Percentiles rank a stretch among this genome's conserved stretches.
These are phyloP conservation scores for Gadopsis bispinosus DNA, from an alignment of 2,797 vertebrate species.

Conservation along the genomic window DNA sequence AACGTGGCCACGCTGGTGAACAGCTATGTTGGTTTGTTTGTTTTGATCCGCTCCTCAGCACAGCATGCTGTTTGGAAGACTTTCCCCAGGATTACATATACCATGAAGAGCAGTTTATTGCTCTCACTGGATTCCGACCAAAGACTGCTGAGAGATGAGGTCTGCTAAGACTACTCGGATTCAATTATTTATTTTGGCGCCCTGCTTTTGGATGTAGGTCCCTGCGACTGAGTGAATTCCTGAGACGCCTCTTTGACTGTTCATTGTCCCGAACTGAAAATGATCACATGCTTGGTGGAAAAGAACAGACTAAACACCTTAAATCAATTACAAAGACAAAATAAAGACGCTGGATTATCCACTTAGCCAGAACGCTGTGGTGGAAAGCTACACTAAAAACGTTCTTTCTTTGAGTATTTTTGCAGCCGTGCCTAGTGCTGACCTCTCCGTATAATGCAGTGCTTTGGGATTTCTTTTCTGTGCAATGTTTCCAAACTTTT, in stretches of 20 bases:
- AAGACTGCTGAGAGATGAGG: constrained; percentile 63
- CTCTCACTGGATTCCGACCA: constrained; percentile 72
- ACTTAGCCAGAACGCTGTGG: constrained; percentile 21
- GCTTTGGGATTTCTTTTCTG: constrained; percentile 14
- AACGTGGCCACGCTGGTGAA: constrained; percentile 67
- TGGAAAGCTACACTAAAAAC: constrained; percentile 9
- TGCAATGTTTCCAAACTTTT: constrained; percentile 62
- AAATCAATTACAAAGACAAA: constrained; percentile 43
- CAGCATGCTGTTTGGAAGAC: constrained; percentile 69
- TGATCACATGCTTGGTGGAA: constrained; percentile 36
- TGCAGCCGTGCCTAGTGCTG: constrained; percentile 33
- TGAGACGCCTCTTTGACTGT: constrained; percentile 52
- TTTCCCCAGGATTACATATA: constrained; percentile 74
- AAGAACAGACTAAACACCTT: constrained; percentile 47
- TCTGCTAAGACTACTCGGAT: constrained; percentile 60
- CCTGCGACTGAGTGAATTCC: constrained; percentile 52
- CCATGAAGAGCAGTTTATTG: constrained; percentile 78
- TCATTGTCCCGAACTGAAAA: constrained; percentile 52
- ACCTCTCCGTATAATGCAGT: constrained; percentile 39
- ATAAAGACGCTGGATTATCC: constrained; percentile 21
- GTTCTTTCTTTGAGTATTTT: constrained; percentile 42
- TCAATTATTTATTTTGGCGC: constrained; percentile 76
- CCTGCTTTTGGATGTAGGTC: constrained; percentile 55
- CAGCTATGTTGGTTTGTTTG: constrained; percentile 73
- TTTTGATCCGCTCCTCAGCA: constrained; percentile 75